phyloP scores from a whole-genome alignment of 2,113 vertebrate species.

The Brienomyrus longianalis region DNA sequence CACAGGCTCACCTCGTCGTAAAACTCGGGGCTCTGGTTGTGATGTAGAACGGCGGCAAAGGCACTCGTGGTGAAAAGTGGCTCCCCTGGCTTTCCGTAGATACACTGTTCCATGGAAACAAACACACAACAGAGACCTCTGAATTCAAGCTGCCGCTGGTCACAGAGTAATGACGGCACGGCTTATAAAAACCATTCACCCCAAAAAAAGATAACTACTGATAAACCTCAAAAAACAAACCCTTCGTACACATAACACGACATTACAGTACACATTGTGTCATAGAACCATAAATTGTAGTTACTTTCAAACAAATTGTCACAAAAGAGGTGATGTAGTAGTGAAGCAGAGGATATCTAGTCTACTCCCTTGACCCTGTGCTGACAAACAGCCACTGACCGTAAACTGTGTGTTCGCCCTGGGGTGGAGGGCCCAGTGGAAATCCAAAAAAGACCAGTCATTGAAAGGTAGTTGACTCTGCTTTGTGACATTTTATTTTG shows the following conservation, averaged over 20 bases:
- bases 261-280: background rate
- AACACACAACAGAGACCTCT: background rate
- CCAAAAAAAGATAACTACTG: background rate
- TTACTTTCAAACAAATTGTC: background rate
- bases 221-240: background rate
- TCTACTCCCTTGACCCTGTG: too few species aligned
- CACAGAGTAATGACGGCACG: too few species aligned
- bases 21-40: constrained; percentile 94
- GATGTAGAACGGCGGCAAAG: constrained; percentile 80
- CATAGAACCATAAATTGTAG: background rate
- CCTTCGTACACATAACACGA: background rate
- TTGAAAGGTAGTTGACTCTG: background rate
- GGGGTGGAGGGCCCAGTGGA: background rate
- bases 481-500: background rate
- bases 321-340: background rate
- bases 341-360: background rate
- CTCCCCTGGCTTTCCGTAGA: constrained; percentile 85
- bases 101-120: constrained; percentile 69
- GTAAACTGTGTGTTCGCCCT: background rate
- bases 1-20: constrained; percentile 81
- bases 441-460: background rate
- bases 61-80: constrained; percentile 68
- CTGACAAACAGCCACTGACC: background rate
- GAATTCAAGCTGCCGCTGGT: background rate
- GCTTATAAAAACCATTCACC: background rate